Conservation (phyloP, 1,140 invertebrate genomes). For the Neodiprion pinetum region DNA sequence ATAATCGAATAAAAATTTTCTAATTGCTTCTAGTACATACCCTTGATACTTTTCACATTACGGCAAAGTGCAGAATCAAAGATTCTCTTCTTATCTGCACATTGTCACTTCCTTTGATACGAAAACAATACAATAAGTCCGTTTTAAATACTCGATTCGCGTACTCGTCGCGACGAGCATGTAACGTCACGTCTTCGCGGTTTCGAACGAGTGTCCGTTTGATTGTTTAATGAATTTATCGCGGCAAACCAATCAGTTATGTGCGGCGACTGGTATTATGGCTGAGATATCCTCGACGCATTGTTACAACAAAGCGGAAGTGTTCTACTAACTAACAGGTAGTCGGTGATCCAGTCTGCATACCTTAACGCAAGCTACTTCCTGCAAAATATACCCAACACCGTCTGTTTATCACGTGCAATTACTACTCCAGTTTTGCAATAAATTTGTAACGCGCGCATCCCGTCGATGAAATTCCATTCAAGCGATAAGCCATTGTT, state of each 20-base stretch:
- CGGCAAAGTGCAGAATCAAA: no score
- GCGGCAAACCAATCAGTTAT: neutral
- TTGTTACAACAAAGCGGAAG: neutral
- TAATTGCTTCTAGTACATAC: no score
- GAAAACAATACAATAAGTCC: no score
- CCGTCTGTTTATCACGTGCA: neutral
- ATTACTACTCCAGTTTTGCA: neutral
- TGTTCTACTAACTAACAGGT: neutral
- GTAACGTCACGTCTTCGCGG: no score
- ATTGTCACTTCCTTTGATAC: no score
- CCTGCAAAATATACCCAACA: neutral
- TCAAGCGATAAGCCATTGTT: neutral
- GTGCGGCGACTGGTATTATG: neutral
- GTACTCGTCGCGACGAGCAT: no score
- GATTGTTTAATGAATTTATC: no score
- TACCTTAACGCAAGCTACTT: slow-evolving; percentile 5
- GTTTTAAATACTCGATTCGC: no score
- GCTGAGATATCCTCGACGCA: neutral
- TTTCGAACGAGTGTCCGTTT: no score
- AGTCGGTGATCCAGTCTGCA: neutral
- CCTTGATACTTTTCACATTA: no score
- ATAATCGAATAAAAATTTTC: no score
- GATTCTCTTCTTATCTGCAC: no score
- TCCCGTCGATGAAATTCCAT: neutral
- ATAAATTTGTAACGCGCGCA: neutral